These are phyloP conservation scores for Enteromius paludinosus DNA, from an alignment of 2,797 vertebrate species.

Conservation along the genomic window DNA sequence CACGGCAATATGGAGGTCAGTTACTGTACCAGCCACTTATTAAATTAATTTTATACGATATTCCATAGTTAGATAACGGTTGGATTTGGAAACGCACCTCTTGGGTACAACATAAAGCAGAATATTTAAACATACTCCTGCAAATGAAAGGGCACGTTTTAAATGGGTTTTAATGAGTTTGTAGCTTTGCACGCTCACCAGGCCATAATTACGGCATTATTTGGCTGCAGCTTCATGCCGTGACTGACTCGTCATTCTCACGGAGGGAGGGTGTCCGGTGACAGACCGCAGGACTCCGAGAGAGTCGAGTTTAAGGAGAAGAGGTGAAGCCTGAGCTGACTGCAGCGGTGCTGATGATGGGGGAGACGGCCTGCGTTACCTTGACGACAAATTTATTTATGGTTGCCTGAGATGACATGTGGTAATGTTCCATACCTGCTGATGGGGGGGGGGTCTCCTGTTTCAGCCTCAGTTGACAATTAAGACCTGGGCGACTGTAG, in stretches of 20 bases:
- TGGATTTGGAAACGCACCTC: conserved; percentile 85
- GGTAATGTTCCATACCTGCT: conserved; percentile 92
- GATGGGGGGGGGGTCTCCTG: conserved; percentile 79
- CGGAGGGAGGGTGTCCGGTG: not conserved
- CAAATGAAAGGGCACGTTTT: conserved; percentile 77
- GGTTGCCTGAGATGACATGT: conserved; percentile 87
- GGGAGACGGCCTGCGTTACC: conserved; percentile 77
- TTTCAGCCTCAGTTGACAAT: conserved; percentile 97
- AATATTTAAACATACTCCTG: conserved; percentile 80
- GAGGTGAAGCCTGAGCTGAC: conserved; percentile 9
- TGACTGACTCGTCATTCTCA: conserved; percentile 71
- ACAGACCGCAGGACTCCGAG: not conserved
- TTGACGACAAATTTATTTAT: conserved; percentile 90
- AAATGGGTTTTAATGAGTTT: conserved; percentile 80
- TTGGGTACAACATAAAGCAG: conserved; percentile 82
- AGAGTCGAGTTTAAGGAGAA: not conserved
- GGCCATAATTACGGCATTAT: conserved; percentile 85
- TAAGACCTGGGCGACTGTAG: conserved; percentile 99
- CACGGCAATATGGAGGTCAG: conserved; percentile 51
- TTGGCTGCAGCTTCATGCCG: conserved; percentile 75
- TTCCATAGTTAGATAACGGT: conserved; percentile 82
- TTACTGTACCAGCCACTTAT: conserved; percentile 74
- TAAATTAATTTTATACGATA: conserved; percentile 81
- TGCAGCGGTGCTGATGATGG: conserved; percentile 79
- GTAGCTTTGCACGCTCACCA: conserved; percentile 79